Percentiles rank a stretch among this genome's conserved stretches.
These are phyloP conservation scores for Lampris incognitus DNA, from an alignment of 2,113 vertebrate genomes.

Conservation along the genomic window DNA sequence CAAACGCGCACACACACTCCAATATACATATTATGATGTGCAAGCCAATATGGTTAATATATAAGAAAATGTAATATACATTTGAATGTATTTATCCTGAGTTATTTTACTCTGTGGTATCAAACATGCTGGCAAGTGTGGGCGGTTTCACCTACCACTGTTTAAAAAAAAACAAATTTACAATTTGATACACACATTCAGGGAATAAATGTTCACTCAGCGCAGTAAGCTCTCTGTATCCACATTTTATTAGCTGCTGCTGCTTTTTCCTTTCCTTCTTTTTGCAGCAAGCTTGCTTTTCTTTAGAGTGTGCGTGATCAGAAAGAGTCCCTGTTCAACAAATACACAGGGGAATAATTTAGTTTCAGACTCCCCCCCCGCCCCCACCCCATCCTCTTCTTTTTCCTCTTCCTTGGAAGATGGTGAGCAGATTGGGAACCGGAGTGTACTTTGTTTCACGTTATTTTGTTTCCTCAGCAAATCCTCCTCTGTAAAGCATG, in stretches of 20 bases:
- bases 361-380: neutral
- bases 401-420: neutral
- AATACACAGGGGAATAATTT: slow-evolving; percentile 2
- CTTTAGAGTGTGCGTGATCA: neutral
- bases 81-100: neutral
- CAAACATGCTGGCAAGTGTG: slow-evolving; percentile 5
- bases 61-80: slow-evolving; percentile 20
- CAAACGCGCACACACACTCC: slow-evolving; percentile 12
- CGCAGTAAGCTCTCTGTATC: neutral
- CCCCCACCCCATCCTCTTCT: neutral
- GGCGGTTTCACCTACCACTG: neutral
- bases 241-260: neutral
- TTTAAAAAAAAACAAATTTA: slow-evolving; percentile 16
- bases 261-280: neutral
- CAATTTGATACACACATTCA: neutral
- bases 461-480: neutral
- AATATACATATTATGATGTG: slow-evolving; percentile 20
- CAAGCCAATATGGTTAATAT: slow-evolving; percentile 28
- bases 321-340: neutral
- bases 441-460: too few relatives aligned
- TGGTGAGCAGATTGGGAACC: neutral
- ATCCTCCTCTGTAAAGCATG: slow-evolving; percentile 42
- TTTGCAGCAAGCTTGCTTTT: neutral
- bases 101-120: slow-evolving; percentile 15
- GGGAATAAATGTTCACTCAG: neutral